Conservation (phyloP, 2,888 invertebrate species). For the Erynnis tages region DNA sequence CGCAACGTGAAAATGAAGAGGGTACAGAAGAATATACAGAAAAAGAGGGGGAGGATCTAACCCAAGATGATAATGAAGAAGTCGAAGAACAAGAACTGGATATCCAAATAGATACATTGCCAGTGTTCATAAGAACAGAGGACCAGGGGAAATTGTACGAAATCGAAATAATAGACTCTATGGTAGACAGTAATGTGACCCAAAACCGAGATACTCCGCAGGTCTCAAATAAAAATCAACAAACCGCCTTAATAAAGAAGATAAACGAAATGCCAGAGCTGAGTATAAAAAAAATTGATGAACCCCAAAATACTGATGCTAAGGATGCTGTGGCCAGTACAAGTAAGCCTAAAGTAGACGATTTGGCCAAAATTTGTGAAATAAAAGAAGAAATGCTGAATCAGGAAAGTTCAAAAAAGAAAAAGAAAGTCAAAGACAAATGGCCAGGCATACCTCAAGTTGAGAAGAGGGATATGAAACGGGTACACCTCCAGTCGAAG, state of each 20-base stretch:
- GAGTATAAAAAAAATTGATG: constrained; percentile 1
- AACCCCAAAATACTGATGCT: neutral
- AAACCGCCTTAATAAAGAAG: neutral
- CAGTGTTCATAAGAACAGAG: constrained; percentile 36
- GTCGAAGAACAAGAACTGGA: constrained; percentile 23
- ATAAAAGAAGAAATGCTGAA: neutral
- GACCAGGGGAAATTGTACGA: constrained; percentile 34
- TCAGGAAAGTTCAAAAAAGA: too few species aligned
- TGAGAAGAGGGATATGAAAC: constrained; percentile 42
- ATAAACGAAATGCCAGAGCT: constrained; percentile 10
- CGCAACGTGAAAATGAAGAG: too few species aligned
- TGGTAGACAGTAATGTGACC: neutral
- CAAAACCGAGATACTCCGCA: too few species aligned
- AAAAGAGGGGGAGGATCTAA: too few species aligned
- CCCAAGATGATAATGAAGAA: constrained; percentile 1
- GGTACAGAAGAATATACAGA: constrained; percentile 8
- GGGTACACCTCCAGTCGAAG: constrained; percentile 44
- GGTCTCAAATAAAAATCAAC: too few species aligned
- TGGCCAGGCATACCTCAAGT: constrained; percentile 19
- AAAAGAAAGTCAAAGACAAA: too few species aligned
- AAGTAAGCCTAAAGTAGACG: too few species aligned
- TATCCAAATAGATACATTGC: constrained; percentile 37
- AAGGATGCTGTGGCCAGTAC: neutral
- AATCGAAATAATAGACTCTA: constrained; percentile 40
- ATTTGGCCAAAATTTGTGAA: neutral